Conservation (phyloP, 2,888 invertebrate genomes). For the Synergus laeviventris region DNA sequence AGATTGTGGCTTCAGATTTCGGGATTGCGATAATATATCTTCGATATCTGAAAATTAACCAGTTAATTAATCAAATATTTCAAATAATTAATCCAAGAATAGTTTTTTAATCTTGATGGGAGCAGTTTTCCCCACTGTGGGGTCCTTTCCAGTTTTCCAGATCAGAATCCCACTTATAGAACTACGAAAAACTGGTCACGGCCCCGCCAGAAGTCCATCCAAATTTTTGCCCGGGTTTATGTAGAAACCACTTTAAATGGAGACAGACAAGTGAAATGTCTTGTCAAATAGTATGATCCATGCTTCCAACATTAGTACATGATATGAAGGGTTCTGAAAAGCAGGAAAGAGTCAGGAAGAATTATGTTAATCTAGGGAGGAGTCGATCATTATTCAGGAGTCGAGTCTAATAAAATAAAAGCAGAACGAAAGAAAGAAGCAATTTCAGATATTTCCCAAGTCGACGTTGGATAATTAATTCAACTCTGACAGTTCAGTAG, state of each 20-base stretch:
- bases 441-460: constrained; percentile 32
- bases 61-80: too few species aligned
- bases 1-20: too few species aligned
- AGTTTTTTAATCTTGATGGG: too few species aligned
- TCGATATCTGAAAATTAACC: too few species aligned
- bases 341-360: neutral
- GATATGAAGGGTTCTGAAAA: neutral
- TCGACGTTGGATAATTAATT: constrained; percentile 34
- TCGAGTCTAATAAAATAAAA: constrained; percentile 3
- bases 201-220: too few species aligned
- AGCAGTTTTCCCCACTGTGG: too few species aligned
- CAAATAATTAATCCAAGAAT: too few species aligned
- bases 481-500: constrained; percentile 31
- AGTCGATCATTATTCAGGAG: constrained; percentile 27
- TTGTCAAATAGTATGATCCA: neutral
- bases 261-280: constrained; percentile 18
- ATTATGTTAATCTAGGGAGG: neutral
- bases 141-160: too few species aligned
- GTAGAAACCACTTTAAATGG: constrained; percentile 7
- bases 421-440: constrained; percentile 3
- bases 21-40: too few species aligned
- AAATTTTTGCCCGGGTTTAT: too few species aligned
- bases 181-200: too few species aligned
- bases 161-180: too few species aligned
- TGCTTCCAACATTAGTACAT: neutral